Evolutionary conservation across 2,888 invertebrate genomes (phyloP).

Genomic region (Choreutis nemorana): DNA sequence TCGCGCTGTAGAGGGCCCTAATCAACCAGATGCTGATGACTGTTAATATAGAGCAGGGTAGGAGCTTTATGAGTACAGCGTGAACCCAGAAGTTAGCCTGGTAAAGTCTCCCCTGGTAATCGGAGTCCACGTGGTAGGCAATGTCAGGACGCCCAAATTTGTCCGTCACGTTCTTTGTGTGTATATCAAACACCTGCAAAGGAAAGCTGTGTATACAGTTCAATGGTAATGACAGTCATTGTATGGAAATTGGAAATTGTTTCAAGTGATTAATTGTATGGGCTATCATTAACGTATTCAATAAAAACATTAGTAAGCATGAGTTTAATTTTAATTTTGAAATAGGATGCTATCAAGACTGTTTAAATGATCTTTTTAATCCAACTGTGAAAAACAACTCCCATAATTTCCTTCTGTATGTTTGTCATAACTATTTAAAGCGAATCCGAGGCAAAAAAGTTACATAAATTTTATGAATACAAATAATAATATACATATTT

Average conservation of each 20-base stretch:
- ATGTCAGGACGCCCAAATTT: slow-evolving; percentile 39
- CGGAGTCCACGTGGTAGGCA: slow-evolving; percentile 58
- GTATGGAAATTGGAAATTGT: slow-evolving; percentile 18
- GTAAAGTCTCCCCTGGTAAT: slow-evolving; percentile 68
- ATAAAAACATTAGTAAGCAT: too few relatives aligned
- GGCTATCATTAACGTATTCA: background rate
- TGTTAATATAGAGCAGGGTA: slow-evolving; percentile 82
- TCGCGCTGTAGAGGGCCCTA: slow-evolving; percentile 77
- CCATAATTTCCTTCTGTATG: too few relatives aligned
- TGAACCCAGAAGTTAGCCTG: slow-evolving; percentile 83
- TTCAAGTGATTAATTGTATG: too few relatives aligned
- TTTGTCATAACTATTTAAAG: too few relatives aligned
- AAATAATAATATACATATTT: too few relatives aligned
- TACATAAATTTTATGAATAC: too few relatives aligned
- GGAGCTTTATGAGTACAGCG: slow-evolving; percentile 78
- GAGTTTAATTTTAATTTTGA: too few relatives aligned
- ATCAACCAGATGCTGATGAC: slow-evolving; percentile 76
- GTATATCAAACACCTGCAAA: slow-evolving; percentile 52
- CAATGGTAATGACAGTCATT: slow-evolving; percentile 24
- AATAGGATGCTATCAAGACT: too few relatives aligned
- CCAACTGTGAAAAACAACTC: too few relatives aligned
- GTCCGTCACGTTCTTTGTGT: slow-evolving; percentile 51
- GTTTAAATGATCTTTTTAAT: too few relatives aligned
- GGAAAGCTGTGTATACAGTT: too few relatives aligned
- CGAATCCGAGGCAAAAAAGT: too few relatives aligned